Evolutionary conservation across 2,888 invertebrate species (phyloP), one percentile per base, ranked within the genome.

Genomic region (Leptinotarsa haldemani): DNA sequence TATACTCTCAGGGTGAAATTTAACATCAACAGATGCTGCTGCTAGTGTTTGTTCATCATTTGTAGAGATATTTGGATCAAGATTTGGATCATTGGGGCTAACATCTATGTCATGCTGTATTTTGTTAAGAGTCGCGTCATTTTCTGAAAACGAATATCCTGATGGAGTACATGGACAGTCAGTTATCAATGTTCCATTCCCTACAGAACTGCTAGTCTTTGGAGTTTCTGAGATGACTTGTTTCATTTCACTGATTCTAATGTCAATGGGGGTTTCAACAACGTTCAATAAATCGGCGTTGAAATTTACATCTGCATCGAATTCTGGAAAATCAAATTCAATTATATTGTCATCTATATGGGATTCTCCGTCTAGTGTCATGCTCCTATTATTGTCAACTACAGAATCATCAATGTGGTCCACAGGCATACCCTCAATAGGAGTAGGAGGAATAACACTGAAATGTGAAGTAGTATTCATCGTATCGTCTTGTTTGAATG

Each of bases 281-380:
- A 63, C 40, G 22, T 63, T 63, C 63, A 40, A 63, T 25, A 25
- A 63, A 63, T 63, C 30, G 30, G 30, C 30, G 5, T 63, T 30
- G 63, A 63, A 63, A 13, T 63, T 63, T 63, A 15, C 30, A 30
- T 63, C 63, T 16, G 63, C 25, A 63, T 18, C 1, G 30, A 25
- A 25, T 63, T 63, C 63, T 63, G 30, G 63, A 63, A 63, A 63
- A n/a, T 63, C 63, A 4, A 63, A 63, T 63, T 63, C 30, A 63
- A 63, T 63, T 15, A n/a, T 63, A 63, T 30, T 22, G 4, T 63
- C 63, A 63, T 63, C 63, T 63, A 63, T 30, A 63, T 30, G 40
- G n/a, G 63, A 63, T 30, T 63, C 63, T 30, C 30, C n/a, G n/a
- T 2, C 30, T 63, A 63, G 12, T 63, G 25, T 63, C 30, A 63